A percentile compares a stretch with the other conserved stretches of the same genome.
Evolutionary conservation across 2,113 vertebrate species (phyloP).

Genomic region (Eulacestoma nigropectus): DNA sequence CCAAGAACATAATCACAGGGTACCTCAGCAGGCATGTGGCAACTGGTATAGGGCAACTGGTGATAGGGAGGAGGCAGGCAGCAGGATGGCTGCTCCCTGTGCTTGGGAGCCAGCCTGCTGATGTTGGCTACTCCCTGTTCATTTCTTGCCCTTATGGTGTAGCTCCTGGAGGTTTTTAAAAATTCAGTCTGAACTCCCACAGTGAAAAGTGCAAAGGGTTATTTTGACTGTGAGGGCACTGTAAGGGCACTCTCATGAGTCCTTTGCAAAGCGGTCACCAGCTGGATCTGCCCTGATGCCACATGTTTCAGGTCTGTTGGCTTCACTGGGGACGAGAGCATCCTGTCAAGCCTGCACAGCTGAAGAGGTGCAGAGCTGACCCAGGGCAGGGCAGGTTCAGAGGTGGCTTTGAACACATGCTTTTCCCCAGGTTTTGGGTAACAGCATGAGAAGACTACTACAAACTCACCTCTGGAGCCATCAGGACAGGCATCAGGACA

Average conservation of each 20-base stretch:
- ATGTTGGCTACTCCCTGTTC: not conserved
- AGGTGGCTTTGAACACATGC: accelerated
- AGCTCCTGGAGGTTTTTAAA: not conserved
- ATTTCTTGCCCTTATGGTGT: not conserved
- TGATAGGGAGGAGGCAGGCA: not conserved
- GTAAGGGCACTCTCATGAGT: not conserved
- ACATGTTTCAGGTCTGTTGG: not conserved
- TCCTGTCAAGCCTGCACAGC: not conserved
- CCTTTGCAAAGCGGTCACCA: not conserved
- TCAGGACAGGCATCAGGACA: not conserved
- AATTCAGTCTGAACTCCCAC: not conserved
- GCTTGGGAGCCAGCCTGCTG: not conserved
- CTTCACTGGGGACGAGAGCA: not conserved
- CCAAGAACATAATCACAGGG: not conserved
- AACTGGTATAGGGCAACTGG: not conserved
- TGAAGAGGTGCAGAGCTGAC: not conserved
- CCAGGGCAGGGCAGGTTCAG: not conserved
- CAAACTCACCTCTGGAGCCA: not conserved
- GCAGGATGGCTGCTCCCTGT: not conserved
- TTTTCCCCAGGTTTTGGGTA: not conserved
- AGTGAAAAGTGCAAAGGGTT: not conserved
- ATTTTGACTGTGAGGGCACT: not conserved
- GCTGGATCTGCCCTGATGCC: not conserved
- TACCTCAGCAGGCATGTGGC: not conserved
- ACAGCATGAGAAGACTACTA: not conserved